These are phyloP conservation scores for Bradypodion pumilum DNA, from an alignment of 2,797 vertebrate species.

Conservation along the genomic window DNA sequence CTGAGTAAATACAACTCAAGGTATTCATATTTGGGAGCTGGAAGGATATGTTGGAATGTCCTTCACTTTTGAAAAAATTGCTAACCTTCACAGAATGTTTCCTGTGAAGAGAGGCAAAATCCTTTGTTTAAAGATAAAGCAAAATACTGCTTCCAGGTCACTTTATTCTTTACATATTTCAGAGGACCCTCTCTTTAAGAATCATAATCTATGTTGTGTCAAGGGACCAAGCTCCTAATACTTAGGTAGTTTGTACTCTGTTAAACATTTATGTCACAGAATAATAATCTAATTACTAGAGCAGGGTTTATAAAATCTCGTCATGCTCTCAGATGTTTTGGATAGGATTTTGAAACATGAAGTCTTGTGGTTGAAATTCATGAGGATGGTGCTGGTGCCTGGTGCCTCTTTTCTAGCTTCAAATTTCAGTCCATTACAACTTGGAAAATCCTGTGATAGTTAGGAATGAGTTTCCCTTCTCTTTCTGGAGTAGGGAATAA, in stretches of 20 bases:
- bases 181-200: neutral
- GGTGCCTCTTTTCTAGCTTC: neutral
- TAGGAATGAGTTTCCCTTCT: neutral
- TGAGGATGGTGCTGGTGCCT: neutral
- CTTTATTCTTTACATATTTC: neutral
- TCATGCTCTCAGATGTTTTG: neutral
- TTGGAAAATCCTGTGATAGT: neutral
- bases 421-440: neutral
- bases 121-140: neutral
- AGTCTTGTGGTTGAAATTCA: neutral
- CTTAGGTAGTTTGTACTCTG: neutral
- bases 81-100: constrained; percentile 16
- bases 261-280: neutral
- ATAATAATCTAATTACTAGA: neutral
- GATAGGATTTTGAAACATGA: neutral
- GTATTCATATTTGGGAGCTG: constrained; percentile 32
- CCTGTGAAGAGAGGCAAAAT: neutral
- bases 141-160: neutral
- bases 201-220: neutral
- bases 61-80: neutral
- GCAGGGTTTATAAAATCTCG: neutral
- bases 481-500: neutral
- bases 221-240: neutral
- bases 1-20: constrained; percentile 36
- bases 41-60: constrained; percentile 2